Percentiles rank a stretch among this genome's conserved stretches.
Evolutionary conservation across 2,797 vertebrate species (phyloP).

Genomic region (Neopelma chrysocephalum): DNA sequence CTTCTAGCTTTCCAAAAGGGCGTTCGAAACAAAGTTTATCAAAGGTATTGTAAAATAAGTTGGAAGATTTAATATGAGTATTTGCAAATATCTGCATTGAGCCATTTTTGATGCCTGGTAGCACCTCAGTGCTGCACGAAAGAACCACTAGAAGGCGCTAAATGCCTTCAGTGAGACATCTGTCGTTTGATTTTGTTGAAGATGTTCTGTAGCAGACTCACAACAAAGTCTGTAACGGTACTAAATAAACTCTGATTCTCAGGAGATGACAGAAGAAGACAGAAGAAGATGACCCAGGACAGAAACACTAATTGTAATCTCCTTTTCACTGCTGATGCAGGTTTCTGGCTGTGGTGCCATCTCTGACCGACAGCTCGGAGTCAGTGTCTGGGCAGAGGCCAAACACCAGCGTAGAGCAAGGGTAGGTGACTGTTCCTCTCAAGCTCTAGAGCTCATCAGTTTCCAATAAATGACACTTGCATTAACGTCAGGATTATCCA

Average conservation of each 20-base stretch:
- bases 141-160: neutral
- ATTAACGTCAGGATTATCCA: neutral
- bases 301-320: neutral
- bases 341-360: conserved; percentile 97
- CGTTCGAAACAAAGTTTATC: conserved; percentile 98
- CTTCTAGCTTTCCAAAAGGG: conserved; percentile 96
- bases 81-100: neutral
- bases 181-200: accelerated
- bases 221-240: neutral
- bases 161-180: neutral
- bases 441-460: neutral
- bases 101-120: neutral
- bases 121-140: neutral
- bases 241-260: neutral
- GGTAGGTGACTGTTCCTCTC: conserved; percentile 76
- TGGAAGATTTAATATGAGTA: neutral
- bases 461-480: neutral
- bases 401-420: conserved; percentile 98
- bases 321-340: conserved; percentile 70
- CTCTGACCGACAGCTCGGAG: conserved; percentile 96
- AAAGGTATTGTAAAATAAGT: conserved; percentile 82
- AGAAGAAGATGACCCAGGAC: too few species aligned
- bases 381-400: conserved; percentile 97
- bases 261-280: too few species aligned
- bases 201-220: neutral